These are phyloP conservation scores for Sphaerodactylus townsendi DNA, from an alignment of 2,113 vertebrate genomes.

Conservation along the genomic window DNA sequence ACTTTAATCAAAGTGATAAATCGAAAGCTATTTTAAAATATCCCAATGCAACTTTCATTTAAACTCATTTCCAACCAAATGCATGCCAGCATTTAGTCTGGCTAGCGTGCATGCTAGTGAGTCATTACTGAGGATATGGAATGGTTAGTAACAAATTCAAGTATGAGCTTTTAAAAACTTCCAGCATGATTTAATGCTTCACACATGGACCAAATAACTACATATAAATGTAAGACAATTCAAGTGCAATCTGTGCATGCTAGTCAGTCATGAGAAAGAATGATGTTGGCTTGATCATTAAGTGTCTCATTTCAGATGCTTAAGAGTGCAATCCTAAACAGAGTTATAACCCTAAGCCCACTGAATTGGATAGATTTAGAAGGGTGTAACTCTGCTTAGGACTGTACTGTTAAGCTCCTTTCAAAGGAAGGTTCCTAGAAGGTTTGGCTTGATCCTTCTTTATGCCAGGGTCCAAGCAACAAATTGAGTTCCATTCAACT, in stretches of 20 bases:
- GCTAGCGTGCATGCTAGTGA: no score
- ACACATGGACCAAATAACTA: slow-evolving; percentile 61
- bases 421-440: slow-evolving; percentile 24
- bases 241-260: no score
- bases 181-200: slow-evolving; percentile 55
- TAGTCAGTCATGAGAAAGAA: slow-evolving; percentile 62
- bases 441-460: slow-evolving; percentile 30
- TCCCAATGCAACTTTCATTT: slow-evolving; percentile 48
- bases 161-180: slow-evolving; percentile 43
- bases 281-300: slow-evolving; percentile 47
- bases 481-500: neutral
- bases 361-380: no score
- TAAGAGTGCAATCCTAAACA: no score
- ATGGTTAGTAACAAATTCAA: slow-evolving; percentile 52
- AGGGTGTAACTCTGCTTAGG: no score
- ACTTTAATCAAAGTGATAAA: slow-evolving; percentile 18
- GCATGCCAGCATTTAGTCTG: slow-evolving; percentile 11
- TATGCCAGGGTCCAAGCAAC: slow-evolving; percentile 25
- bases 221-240: slow-evolving; percentile 54
- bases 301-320: slow-evolving; percentile 57
- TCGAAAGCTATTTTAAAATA: slow-evolving; percentile 50
- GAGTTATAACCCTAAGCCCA: no score
- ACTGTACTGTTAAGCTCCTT: slow-evolving; percentile 1
- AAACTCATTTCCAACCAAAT: slow-evolving; percentile 51
- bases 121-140: slow-evolving; percentile 31